A percentile compares a stretch with the other conserved stretches of the same genome.
These are phyloP conservation scores for Anneissia japonica DNA, from an alignment of 35 echinoderm and acorn worm genomes.

Conservation along the genomic window DNA sequence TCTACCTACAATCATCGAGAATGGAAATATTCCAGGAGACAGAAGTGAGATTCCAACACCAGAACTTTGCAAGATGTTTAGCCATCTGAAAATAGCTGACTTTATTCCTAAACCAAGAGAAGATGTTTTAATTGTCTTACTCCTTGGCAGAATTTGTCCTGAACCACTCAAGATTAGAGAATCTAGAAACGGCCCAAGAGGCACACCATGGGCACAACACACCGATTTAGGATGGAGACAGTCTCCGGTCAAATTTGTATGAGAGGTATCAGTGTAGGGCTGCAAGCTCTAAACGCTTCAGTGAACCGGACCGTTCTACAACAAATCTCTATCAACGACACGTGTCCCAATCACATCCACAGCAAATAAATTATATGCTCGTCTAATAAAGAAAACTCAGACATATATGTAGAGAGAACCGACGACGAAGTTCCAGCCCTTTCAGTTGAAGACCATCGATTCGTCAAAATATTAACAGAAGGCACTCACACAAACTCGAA, in stretches of 20 bases:
- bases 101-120: not conserved
- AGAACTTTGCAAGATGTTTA: slow-evolving; percentile 20
- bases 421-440: too few species aligned
- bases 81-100: slow-evolving; percentile 2
- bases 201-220: slow-evolving; percentile 27
- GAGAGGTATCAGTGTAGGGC: not conserved
- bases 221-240: slow-evolving; percentile 32
- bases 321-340: not conserved
- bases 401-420: not conserved
- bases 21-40: slow-evolving; percentile 34
- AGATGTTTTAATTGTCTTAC: not conserved
- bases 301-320: not conserved
- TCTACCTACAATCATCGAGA: slow-evolving; percentile 34
- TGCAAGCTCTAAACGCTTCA: not conserved
- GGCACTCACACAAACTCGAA: not conserved
- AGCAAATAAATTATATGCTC: not conserved
- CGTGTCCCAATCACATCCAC: slow-evolving; percentile 11
- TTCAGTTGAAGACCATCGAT: too few species aligned
- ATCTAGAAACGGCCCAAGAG: slow-evolving; percentile 8
- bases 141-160: slow-evolving; percentile 24
- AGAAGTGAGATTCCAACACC: slow-evolving; percentile 42
- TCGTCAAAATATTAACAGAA: not conserved
- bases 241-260: slow-evolving; percentile 19
- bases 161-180: slow-evolving; percentile 33
- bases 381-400: too few species aligned